These are phyloP conservation scores for Glaucidium brasilianum DNA, from an alignment of 2,113 vertebrate genomes.

Conservation along the genomic window DNA sequence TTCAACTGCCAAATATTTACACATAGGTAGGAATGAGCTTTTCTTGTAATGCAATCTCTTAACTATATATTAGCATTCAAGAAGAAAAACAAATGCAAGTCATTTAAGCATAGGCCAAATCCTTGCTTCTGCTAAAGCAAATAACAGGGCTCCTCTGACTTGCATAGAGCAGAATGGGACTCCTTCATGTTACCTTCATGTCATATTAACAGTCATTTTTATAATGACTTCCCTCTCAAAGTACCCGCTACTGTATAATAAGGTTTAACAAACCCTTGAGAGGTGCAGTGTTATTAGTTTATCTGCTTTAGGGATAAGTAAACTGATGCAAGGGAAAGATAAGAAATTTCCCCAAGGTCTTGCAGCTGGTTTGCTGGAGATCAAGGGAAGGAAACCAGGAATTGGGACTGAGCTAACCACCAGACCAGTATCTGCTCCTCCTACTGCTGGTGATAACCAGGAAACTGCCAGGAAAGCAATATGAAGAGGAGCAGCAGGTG, in stretches of 20 bases:
- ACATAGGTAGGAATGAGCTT: neutral
- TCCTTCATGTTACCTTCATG: neutral
- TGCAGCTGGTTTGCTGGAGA: neutral
- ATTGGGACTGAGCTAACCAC: neutral
- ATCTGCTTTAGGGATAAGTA: slow-evolving; percentile 18
- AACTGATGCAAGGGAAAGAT: slow-evolving; percentile 9
- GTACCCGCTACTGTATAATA: neutral
- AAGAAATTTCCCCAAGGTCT: slow-evolving; percentile 28
- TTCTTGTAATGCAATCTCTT: slow-evolving; percentile 7
- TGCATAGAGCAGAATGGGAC: neutral
- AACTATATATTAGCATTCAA: slow-evolving; percentile 16
- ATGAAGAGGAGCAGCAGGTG: neutral
- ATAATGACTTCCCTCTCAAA: neutral
- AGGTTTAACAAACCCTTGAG: neutral
- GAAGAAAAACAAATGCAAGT: slow-evolving; percentile 29
- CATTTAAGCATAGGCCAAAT: slow-evolving; percentile 30
- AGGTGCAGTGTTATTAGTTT: slow-evolving; percentile 13
- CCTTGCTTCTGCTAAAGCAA: neutral
- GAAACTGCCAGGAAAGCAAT: neutral
- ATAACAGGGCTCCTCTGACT: neutral
- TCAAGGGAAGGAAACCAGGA: neutral
- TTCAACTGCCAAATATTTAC: slow-evolving; percentile 45
- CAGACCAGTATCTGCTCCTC: neutral
- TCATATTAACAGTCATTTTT: neutral
- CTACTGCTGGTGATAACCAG: neutral